Evolutionary conservation across 2,113 vertebrate species (phyloP), one percentile per base, ranked within the genome.

Genomic region (Taxidea taxus): DNA sequence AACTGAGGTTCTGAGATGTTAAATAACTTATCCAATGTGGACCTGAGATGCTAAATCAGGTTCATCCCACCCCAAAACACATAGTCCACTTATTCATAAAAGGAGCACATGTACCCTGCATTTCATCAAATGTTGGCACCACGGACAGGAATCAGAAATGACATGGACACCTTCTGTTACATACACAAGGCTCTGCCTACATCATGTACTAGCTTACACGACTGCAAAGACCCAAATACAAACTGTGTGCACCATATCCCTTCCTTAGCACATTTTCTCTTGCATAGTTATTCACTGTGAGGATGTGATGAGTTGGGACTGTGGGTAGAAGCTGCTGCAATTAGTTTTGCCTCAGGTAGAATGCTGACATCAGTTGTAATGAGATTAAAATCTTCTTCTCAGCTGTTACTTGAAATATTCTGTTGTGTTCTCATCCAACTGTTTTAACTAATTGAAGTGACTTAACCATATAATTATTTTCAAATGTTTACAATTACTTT

Each of bases 311-410:
- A 96, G 74, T 56, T 75, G 49, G 21, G 56, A 56, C 64, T 97
- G 87, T 97, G 97, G 97, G 96, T 85, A 94, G 97, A 97, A 95
- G 92, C 58, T 97, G 54, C 94, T 74, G 81, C 97, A 94, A 97
- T 98, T 96, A 97, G 62, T 91, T 97, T 97, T 97, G 97, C 96
- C 94, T 96, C 70, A 96, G 93, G 94, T 97, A 96, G 95, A 97
- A 96, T 95, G 97, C 98, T 98, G 97, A 98, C 97, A 89, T 98
- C 97, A 96, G 90, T 95, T 96, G 81, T 94, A 93, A 95, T 83
- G 70, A 97, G 98, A 97, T 98, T 97, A 97, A 98, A 98, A 98
- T 98, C 97, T 97, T 98, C 97, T 97, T 96, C 90, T 98, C 97
- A 97, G 97, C 97, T 98, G 96, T 97, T 98, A 80, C 75, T 97